These are phyloP conservation scores for Eidolon dupreanum DNA, from an alignment of 2,797 vertebrate species.

Conservation along the genomic window DNA sequence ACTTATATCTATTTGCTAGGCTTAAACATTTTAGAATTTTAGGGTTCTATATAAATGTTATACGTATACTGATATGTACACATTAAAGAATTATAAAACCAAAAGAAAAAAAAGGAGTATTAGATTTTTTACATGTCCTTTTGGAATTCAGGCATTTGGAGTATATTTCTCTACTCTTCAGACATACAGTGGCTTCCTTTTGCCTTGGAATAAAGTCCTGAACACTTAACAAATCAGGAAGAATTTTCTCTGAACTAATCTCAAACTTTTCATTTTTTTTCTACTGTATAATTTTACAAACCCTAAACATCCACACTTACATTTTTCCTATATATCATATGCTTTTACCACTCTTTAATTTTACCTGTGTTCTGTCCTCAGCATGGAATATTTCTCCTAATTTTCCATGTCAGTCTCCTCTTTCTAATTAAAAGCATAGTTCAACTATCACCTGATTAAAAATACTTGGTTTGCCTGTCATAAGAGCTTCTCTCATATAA, in stretches of 20 bases:
- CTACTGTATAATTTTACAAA: neutral
- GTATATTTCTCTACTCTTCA: neutral
- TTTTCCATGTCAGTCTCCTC: neutral
- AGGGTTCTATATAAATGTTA: neutral
- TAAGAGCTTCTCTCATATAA: neutral
- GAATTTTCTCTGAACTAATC: neutral
- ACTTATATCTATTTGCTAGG: neutral
- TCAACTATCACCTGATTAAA: neutral
- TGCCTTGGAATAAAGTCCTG: neutral
- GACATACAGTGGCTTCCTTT: neutral
- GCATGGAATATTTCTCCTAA: neutral
- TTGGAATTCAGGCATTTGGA: neutral
- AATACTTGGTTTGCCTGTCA: neutral
- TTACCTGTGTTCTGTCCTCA: neutral
- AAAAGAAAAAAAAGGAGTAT: neutral
- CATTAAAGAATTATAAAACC: neutral
- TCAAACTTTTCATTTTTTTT: neutral
- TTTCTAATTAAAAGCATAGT: neutral
- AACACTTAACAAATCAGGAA: neutral
- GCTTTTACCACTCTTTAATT: neutral
- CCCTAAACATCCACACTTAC: neutral
- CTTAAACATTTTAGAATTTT: conserved; percentile 10
- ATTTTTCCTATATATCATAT: neutral
- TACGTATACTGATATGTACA: neutral
- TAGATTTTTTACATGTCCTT: neutral